Percentiles rank a stretch among this genome's conserved stretches.
Conservation (phyloP, 2,797 vertebrate species). For the Leptatherina wallacei region DNA sequence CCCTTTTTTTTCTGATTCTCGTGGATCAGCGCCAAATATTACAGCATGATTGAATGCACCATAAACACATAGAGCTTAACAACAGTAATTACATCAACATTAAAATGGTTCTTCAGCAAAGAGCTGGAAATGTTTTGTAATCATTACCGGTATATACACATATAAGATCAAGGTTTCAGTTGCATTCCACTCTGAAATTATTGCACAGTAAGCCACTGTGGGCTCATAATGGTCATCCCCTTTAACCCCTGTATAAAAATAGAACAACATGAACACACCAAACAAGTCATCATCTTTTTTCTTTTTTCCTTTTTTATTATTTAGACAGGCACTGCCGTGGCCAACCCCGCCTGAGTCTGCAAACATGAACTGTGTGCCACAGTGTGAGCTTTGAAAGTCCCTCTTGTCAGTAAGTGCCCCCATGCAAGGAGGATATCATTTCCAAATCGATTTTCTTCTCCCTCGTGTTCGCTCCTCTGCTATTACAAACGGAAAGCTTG, state of each 20-base stretch:
- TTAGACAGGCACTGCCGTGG: conserved; percentile 77
- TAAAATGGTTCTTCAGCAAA: conserved; percentile 81
- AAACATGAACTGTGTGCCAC: conserved; percentile 70
- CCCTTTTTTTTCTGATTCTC: conserved; percentile 62
- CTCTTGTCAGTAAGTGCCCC: conserved; percentile 56
- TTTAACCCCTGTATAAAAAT: conserved; percentile 89
- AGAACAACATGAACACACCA: conserved; percentile 89
- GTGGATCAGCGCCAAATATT: conserved; percentile 87
- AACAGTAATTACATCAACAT: conserved; percentile 76
- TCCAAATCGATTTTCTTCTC: conserved; percentile 57
- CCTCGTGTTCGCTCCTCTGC: conserved; percentile 47
- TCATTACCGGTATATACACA: conserved; percentile 80
- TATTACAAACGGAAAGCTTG: conserved; percentile 58
- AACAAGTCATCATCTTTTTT: conserved; percentile 81
- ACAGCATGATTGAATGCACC: conserved; percentile 82
- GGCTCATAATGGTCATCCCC: conserved; percentile 88
- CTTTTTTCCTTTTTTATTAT: conserved; percentile 41
- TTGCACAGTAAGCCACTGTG: conserved; percentile 94
- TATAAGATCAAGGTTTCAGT: conserved; percentile 82
- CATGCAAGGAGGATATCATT: conserved; percentile 46
- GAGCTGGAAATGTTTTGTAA: conserved; percentile 79
- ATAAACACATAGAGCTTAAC: conserved; percentile 60
- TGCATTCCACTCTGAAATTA: conserved; percentile 89
- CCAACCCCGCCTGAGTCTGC: conserved; percentile 72
- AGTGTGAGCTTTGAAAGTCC: conserved; percentile 70